Conservation (phyloP, 2,888 invertebrate species). For the Nysson spinosus region DNA sequence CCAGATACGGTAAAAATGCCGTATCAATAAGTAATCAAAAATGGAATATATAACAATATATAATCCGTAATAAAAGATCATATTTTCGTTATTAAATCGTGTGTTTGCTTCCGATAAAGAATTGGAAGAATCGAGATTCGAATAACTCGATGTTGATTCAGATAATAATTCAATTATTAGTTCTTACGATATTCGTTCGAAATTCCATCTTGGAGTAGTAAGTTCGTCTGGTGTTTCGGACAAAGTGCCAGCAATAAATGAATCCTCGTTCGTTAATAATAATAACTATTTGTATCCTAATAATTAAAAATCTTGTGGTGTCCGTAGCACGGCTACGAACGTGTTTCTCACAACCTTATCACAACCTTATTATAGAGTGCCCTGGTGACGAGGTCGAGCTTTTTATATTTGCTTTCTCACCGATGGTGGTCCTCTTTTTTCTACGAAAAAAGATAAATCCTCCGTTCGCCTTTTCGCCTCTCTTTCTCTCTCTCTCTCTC, state of each 20-base stretch:
- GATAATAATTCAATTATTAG: no score
- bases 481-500: neutral
- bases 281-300: constrained; percentile 48
- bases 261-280: no score
- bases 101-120: no score
- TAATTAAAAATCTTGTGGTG: constrained; percentile 69
- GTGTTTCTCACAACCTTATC: constrained; percentile 76
- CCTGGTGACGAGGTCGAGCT: constrained; percentile 63
- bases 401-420: constrained; percentile 8
- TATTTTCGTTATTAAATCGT: no score
- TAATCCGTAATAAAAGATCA: no score
- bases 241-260: constrained; percentile 49
- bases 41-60: no score
- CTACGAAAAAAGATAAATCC: no score
- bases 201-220: constrained; percentile 47
- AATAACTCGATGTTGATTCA: no score
- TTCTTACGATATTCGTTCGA: no score
- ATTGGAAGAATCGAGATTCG: no score
- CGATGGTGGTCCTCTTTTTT: neutral
- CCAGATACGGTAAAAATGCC: no score
- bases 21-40: no score
- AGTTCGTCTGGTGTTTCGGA: constrained; percentile 37
- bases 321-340: constrained; percentile 73
- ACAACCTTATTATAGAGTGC: constrained; percentile 77
- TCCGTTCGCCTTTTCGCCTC: neutral